A percentile compares a stretch with the other conserved stretches of the same genome.
Evolutionary conservation across 2,888 invertebrate genomes (phyloP).

Genomic region (Agelastica alni): DNA sequence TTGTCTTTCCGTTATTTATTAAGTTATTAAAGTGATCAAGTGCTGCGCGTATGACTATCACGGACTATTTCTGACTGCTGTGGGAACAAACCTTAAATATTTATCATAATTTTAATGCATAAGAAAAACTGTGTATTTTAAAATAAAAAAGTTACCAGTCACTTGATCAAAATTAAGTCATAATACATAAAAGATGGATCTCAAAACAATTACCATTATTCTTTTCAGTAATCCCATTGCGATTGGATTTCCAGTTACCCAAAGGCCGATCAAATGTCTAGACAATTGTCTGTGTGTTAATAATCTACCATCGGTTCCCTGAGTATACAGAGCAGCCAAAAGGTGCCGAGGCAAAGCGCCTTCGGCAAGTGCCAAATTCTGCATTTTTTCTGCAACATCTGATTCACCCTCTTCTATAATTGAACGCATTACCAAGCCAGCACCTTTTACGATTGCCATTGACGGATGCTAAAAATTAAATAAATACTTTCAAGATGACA

Average conservation of each 20-base stretch:
- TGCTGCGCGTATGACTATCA: no score
- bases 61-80: no score
- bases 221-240: constrained; percentile 84
- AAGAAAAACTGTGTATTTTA: no score
- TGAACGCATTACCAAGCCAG: constrained; percentile 95
- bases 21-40: no score
- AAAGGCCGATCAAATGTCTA: constrained; percentile 89
- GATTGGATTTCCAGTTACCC: constrained; percentile 93
- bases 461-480: constrained; percentile 80
- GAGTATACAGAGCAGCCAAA: constrained; percentile 85
- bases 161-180: no score
- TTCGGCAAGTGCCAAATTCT: constrained; percentile 92
- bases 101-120: no score
- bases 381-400: constrained; percentile 93
- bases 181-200: no score
- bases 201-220: constrained; percentile 76
- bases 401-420: constrained; percentile 96
- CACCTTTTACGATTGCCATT: constrained; percentile 97
- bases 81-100: no score
- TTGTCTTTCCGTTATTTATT: no score
- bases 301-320: constrained; percentile 77
- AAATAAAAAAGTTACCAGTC: no score
- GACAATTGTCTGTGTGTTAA: constrained; percentile 90
- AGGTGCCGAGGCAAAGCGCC: constrained; percentile 94
- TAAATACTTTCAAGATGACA: no score